phyloP scores from a whole-genome alignment of 2,888 invertebrate genomes.

The Megalurothrips usitatus region DNA sequence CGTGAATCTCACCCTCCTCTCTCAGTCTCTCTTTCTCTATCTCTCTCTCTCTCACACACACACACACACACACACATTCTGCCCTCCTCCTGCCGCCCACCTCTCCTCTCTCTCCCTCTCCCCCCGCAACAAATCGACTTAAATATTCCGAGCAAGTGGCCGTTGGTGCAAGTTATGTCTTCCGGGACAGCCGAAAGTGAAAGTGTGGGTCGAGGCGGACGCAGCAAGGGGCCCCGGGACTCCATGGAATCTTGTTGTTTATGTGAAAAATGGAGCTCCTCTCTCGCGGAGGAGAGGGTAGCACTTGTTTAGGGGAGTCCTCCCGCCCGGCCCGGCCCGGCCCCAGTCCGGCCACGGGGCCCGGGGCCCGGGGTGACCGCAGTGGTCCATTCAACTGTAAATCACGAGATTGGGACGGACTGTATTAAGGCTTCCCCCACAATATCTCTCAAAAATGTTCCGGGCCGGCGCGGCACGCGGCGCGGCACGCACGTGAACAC shows the following conservation, averaged over 20 bases:
- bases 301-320: no score
- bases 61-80: no score
- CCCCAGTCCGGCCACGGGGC: background rate
- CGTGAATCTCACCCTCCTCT: no score
- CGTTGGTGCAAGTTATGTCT: slow-evolving; percentile 9
- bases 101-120: no score
- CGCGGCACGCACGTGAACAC: background rate
- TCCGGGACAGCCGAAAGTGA: background rate
- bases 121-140: background rate
- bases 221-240: background rate
- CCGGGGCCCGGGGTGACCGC: slow-evolving; percentile 2
- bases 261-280: background rate
- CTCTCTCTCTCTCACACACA: background rate
- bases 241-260: background rate
- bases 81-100: no score
- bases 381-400: slow-evolving; percentile 19
- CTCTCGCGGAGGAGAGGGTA: background rate
- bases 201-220: background rate
- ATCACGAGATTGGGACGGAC: slow-evolving; percentile 24
- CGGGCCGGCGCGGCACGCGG: background rate
- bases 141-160: slow-evolving; percentile 6
- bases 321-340: background rate
- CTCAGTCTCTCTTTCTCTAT: no score
- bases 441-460: slow-evolving; percentile 24
- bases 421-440: slow-evolving; percentile 6